These are phyloP conservation scores for Sanderia malayensis DNA, from an alignment of 30 jellyfish, hydroid and myxozoan species.

Conservation along the genomic window DNA sequence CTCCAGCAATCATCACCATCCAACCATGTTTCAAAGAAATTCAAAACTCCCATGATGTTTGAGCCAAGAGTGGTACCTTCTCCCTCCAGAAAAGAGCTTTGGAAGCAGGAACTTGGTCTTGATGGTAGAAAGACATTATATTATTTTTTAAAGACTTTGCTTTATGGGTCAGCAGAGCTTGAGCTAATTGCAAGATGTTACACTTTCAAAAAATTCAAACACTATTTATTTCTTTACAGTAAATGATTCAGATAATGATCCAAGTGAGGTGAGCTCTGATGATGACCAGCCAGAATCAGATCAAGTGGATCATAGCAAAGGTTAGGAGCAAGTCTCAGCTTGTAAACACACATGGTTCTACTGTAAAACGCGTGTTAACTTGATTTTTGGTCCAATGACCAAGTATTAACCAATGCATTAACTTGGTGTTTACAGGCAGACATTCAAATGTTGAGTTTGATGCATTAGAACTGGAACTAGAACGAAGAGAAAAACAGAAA, in stretches of 20 bases:
- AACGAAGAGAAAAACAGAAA: constrained; percentile 67
- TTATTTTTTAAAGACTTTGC: no score
- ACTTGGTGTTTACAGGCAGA: constrained; percentile 4
- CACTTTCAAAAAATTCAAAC: no score
- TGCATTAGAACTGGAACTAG: constrained; percentile 70
- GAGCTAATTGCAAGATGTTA: no score
- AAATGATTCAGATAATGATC: constrained; percentile 6
- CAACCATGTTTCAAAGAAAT: constrained; percentile 16
- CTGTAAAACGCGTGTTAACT: no score
- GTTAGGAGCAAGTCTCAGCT: no score
- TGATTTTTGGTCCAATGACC: no score
- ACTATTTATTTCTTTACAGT: constrained; percentile 2
- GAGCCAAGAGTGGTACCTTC: constrained; percentile 57
- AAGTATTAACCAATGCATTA: no score
- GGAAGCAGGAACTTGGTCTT: constrained; percentile 72
- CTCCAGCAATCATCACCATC: no score
- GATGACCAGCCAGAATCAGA: constrained; percentile 78
- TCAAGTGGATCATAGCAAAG: background rate
- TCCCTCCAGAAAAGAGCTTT: constrained; percentile 61
- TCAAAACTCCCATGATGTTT: constrained; percentile 70
- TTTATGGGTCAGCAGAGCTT: no score
- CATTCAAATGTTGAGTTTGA: constrained; percentile 67
- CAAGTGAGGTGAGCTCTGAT: constrained; percentile 15
- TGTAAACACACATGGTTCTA: no score
- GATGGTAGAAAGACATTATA: constrained; percentile 42